Base-by-base conservation (phyloP, 2,888 invertebrate genomes). In the Acrobasis repandana region DNA sequence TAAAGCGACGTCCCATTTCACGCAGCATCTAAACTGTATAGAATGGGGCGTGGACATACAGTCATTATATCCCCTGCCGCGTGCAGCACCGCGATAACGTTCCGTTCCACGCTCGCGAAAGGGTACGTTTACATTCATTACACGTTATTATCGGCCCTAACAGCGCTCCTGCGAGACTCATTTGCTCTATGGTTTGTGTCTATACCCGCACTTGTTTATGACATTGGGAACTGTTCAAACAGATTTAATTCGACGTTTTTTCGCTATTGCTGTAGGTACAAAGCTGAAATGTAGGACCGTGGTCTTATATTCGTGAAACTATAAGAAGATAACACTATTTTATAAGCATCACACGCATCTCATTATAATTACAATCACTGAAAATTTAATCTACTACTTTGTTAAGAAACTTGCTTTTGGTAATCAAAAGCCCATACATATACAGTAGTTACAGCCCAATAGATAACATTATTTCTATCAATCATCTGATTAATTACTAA, bases 71-170 rank as follows among this genome's bases (percentile, higher is more conserved):
- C 57, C 57, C 52, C 60, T 60, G 66, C 69, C 79, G 87, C 87
- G 86, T 90, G 90, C 77, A 77, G 69, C 72, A 67, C 67, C 68
- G 77, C 82, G 90, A 90, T 90, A 90, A 88, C 85, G 82, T 79
- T 78, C 59, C 59, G 59, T 59, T 59, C 51, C 70, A 68, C 71
- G 67, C 61, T 36, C 10, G 77, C 20, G 38, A 54, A 54, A 38
- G 84, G 76, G 73, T 70, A 70, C 76, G 79, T 82, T 86, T 85
- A 86, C 83, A 83, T 86, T 86, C 88, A 90, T 89, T 88, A 86
- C 83, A 74, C 79, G 82, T 85, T 84, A 90, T 89, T 90, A 90
- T 90, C 90, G 82, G 74, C 73, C 80, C 86, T 86, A 86, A 86
- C 87, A 87, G 75, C 63, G 75, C 63, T 80, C 85, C 82, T 78